Evolutionary conservation across 2,888 invertebrate genomes (phyloP).

Genomic region (Cylindroiulus punctatus): DNA sequence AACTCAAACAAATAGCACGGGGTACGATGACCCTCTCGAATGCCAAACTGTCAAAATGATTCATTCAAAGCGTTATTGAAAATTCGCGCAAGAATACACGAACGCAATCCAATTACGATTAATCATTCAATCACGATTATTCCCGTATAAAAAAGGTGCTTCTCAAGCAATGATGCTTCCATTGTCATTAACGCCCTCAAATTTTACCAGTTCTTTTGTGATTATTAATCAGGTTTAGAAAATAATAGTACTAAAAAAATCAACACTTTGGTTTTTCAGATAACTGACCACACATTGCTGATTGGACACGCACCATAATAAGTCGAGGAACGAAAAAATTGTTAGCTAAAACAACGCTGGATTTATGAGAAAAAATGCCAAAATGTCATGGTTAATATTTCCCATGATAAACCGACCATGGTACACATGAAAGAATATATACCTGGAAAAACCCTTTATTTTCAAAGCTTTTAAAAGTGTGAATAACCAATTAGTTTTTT

Average conservation of each 20-base stretch:
- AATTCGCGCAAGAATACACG: background rate
- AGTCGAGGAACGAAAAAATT: background rate
- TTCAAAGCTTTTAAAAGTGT: background rate
- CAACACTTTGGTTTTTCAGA: background rate
- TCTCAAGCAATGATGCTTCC: slow-evolving; percentile 9
- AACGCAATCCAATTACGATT: slow-evolving; percentile 24
- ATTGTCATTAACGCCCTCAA: background rate
- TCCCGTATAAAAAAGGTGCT: background rate
- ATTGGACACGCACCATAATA: background rate
- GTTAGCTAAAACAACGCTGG: background rate
- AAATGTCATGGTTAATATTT: background rate
- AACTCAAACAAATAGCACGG: background rate
- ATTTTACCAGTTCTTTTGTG: background rate
- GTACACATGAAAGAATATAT: background rate
- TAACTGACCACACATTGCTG: background rate
- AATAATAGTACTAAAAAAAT: background rate
- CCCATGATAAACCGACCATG: too few species aligned
- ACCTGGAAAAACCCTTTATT: too few species aligned
- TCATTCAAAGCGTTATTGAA: slow-evolving; percentile 12
- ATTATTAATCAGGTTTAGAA: background rate
- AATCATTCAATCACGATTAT: slow-evolving; percentile 26
- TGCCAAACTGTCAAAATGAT: slow-evolving; percentile 29
- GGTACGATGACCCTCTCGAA: background rate
- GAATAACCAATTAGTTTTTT: background rate
- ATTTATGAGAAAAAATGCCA: background rate